Percentiles rank a stretch among this genome's conserved stretches.
phyloP scores from a whole-genome alignment of 2,113 vertebrate species.

The Natator depressus region DNA sequence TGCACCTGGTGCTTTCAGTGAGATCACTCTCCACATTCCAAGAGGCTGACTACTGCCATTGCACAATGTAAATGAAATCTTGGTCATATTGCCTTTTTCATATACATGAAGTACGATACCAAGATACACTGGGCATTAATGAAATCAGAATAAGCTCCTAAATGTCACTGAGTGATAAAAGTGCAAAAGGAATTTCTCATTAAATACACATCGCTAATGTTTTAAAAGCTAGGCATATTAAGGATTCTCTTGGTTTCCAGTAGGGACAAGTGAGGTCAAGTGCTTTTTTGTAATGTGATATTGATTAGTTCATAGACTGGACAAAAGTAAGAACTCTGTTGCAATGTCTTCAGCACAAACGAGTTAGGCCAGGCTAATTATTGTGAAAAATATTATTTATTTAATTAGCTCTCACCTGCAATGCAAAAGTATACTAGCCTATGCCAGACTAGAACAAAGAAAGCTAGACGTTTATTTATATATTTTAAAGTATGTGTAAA shows the following conservation, averaged over 20 bases:
- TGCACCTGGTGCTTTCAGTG: neutral
- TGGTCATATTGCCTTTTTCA: conserved; percentile 38
- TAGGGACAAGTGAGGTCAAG: conserved; percentile 72
- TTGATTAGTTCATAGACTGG: conserved; percentile 68
- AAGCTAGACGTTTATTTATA: neutral
- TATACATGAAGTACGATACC: conserved; percentile 48
- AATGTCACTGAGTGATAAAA: conserved; percentile 75
- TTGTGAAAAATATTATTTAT: conserved; percentile 45
- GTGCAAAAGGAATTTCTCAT: conserved; percentile 69
- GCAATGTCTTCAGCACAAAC: conserved; percentile 40
- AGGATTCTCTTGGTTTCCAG: conserved; percentile 49
- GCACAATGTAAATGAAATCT: conserved; percentile 37
- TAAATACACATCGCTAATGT: conserved; percentile 66
- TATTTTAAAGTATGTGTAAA: neutral
- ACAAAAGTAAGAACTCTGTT: conserved; percentile 56
- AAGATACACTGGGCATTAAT: conserved; percentile 31
- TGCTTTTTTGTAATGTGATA: conserved; percentile 68
- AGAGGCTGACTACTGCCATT: neutral
- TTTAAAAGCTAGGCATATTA: conserved; percentile 72
- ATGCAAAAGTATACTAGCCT: conserved; percentile 16
- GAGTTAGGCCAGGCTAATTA: conserved; percentile 24
- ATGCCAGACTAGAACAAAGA: neutral
- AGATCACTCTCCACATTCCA: neutral
- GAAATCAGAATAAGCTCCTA: conserved; percentile 67
- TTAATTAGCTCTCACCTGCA: conserved; percentile 9